Conservation (phyloP, 2,888 invertebrate genomes). For the Drosophila pseudotakahashii region DNA sequence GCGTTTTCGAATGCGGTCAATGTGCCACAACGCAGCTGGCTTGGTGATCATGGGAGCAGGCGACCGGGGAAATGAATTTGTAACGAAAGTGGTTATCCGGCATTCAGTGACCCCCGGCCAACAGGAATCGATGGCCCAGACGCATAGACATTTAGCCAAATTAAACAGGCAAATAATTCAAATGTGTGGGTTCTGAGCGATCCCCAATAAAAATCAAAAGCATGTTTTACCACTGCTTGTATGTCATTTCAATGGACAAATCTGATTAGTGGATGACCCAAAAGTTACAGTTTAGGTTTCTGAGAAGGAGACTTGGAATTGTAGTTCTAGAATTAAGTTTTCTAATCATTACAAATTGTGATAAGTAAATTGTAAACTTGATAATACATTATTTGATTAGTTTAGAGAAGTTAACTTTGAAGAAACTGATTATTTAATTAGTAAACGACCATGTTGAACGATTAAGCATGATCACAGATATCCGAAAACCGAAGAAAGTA, state of each 20-base stretch:
- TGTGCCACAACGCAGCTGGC: constrained; percentile 54
- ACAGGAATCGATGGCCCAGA: constrained; percentile 28
- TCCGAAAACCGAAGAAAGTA: background rate
- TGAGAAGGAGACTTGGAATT: background rate
- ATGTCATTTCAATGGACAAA: constrained; percentile 11
- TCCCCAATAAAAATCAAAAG: constrained; percentile 4
- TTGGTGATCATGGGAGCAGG: constrained; percentile 23
- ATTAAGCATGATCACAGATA: too few species aligned
- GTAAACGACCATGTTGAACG: too few species aligned
- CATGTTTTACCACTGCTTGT: background rate
- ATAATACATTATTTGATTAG: too few species aligned
- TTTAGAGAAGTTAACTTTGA: too few species aligned
- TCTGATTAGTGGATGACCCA: constrained; percentile 1
- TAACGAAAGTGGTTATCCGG: constrained; percentile 63
- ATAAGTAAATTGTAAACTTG: too few species aligned
- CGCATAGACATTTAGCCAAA: constrained; percentile 34
- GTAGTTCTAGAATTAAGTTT: too few species aligned
- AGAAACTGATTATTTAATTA: too few species aligned
- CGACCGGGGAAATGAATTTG: constrained; percentile 67
- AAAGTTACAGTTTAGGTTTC: background rate
- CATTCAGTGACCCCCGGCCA: constrained; percentile 18
- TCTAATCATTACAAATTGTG: too few species aligned
- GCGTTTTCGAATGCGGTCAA: constrained; percentile 70
- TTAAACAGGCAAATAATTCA: constrained; percentile 47
- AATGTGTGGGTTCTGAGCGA: background rate